Evolutionary conservation across 2,113 vertebrate species (phyloP).

Genomic region (Odontophorus gujanensis): DNA sequence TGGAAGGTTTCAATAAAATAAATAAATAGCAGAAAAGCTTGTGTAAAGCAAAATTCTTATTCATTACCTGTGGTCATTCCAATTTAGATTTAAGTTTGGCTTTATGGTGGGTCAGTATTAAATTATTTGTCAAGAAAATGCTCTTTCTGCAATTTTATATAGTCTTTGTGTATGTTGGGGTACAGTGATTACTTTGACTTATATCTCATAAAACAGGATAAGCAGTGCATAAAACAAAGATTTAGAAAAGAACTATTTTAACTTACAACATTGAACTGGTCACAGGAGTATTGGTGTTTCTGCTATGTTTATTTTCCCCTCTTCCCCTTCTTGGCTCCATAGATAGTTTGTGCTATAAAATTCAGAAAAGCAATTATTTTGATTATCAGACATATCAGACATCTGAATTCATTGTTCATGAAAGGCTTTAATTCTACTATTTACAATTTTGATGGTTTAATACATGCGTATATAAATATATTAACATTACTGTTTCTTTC

Average conservation of each 20-base stretch:
- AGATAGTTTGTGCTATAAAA: background rate
- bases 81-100: background rate
- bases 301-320: background rate
- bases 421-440: background rate
- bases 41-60: background rate
- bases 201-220: background rate
- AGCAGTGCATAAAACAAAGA: background rate
- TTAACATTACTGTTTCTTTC: background rate
- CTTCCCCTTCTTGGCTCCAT: background rate
- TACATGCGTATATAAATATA: background rate
- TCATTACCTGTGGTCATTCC: background rate
- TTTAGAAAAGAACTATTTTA: background rate
- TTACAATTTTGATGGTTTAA: background rate
- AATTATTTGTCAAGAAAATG: background rate
- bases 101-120: background rate
- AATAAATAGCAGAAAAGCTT: conserved; percentile 13
- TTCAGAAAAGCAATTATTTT: background rate
- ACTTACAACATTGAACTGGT: background rate
- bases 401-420: background rate
- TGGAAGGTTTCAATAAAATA: conserved; percentile 35
- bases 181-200: background rate
- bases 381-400: background rate
- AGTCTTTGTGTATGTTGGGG: background rate
- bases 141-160: background rate
- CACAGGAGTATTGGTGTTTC: background rate